Evolutionary conservation across 2,113 vertebrate genomes (phyloP), one percentile per base, ranked within the genome.

Genomic region (Gasterosteus aculeatus): DNA sequence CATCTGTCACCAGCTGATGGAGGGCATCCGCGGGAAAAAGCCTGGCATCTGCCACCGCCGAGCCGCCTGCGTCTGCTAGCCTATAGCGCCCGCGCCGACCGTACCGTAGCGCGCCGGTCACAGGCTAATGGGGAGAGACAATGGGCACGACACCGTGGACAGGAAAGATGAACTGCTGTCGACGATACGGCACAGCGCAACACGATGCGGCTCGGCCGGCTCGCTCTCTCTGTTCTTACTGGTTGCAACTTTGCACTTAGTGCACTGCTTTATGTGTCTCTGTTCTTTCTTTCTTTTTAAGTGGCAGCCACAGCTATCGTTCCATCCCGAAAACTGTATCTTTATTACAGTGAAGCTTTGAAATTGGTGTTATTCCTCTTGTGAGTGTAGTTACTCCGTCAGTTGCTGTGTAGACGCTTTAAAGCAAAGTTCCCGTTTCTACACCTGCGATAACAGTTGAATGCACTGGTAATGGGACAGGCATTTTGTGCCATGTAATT

Each of bases 1-100:
- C 93, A 93, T 94, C 94, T 95, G 94, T 94, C 94, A 94, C 83
- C 76, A 73, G 86, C 82, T 92, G 91, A 93, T 93, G 91, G 93
- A 94, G 94, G 93, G 92, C 91, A 91, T 87, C 90, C 81, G 46
- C 69, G 82, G 83, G 35, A 38, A 89, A 92, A 92, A 89, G 85
- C 85, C 90, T 87, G 91, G 90, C 93, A 89, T 94, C 94, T 95
- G 94, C 91, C 91, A 92, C 89, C 83, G 35, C 80, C 85, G 82
- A 91, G 89, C 88, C 78, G 84, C 73, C 75, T 59, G 75, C 81
- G 82, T 88, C 86, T 90, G 87, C 88, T 88, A 89, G 81, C 80
- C 75, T 75, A 14, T 81, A 11, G 81, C 63, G 7, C 80, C 66
- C 19, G 35, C 74, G 62, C 77, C 66, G 22, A 57, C 60, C 71